A percentile compares a stretch with the other conserved stretches of the same genome.
These are phyloP conservation scores for Hippasteria phrygiana DNA, from an alignment of 53 echinoderm and acorn worm species.

Conservation along the genomic window DNA sequence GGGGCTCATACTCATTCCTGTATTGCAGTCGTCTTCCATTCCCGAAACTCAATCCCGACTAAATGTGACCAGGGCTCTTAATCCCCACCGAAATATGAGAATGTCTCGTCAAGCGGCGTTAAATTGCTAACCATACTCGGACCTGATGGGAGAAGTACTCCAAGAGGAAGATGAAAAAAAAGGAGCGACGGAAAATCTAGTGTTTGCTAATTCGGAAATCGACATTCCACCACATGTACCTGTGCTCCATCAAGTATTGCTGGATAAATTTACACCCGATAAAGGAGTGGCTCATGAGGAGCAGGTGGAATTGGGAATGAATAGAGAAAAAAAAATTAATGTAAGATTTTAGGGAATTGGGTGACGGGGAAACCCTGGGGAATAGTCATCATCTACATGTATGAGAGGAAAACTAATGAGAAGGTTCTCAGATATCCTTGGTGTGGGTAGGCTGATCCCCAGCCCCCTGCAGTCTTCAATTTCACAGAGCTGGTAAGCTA, in stretches of 20 bases:
- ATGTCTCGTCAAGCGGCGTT: constrained; percentile 34
- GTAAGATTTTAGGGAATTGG: constrained; percentile 27
- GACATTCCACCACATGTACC: constrained; percentile 62
- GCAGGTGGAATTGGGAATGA: constrained; percentile 44
- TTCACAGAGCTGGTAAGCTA: neutral
- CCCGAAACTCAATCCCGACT: constrained; percentile 41
- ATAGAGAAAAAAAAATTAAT: constrained; percentile 3
- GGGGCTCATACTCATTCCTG: neutral
- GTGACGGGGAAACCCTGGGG: too few relatives aligned
- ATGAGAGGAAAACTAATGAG: constrained; percentile 23
- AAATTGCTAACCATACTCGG: constrained; percentile 62
- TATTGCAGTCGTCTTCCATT: constrained; percentile 31
- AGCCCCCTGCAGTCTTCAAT: neutral
- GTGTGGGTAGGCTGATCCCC: neutral
- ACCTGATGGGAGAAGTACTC: constrained; percentile 3
- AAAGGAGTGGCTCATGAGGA: neutral
- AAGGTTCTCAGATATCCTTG: constrained; percentile 34
- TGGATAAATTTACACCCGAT: constrained; percentile 47
- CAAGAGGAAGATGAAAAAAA: neutral
- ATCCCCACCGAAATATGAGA: constrained; percentile 56
- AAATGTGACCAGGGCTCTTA: constrained; percentile 50
- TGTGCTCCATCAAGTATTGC: constrained; percentile 8
- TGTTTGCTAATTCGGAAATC: constrained; percentile 36
- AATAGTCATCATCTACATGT: constrained; percentile 15
- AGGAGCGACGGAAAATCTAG: neutral